Conservation (phyloP, 2,797 vertebrate genomes). For the Silurus aristotelis region DNA sequence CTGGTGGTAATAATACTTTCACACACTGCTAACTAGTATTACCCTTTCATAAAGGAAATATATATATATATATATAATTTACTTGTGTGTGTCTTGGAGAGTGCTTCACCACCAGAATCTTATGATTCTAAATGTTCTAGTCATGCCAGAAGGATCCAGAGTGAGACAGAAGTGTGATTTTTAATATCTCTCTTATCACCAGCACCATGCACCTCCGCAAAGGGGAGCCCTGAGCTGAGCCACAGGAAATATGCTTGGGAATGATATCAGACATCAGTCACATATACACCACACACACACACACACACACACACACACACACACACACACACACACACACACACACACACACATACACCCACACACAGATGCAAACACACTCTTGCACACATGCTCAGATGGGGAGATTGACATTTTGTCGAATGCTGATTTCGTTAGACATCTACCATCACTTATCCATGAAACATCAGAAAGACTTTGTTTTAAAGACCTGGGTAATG, state of each 20-base stretch:
- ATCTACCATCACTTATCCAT: not conserved
- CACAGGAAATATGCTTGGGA: constrained; percentile 50
- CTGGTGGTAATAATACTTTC: constrained; percentile 21
- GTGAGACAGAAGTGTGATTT: constrained; percentile 35
- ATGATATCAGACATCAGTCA: constrained; percentile 44
- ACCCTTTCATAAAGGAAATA: not conserved
- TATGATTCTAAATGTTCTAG: constrained; percentile 40
- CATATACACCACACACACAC: not conserved
- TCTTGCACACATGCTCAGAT: constrained; percentile 31
- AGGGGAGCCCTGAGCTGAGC: constrained; percentile 7
- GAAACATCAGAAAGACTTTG: not conserved
- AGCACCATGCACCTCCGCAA: constrained; percentile 9
- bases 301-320: constrained; percentile 9
- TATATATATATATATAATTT: not conserved
- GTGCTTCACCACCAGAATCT: not conserved
- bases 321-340: too few relatives aligned
- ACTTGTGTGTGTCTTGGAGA: constrained; percentile 9
- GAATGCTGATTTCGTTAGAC: not conserved
- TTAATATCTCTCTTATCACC: constrained; percentile 54
- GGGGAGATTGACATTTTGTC: not conserved
- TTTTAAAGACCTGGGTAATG: not conserved
- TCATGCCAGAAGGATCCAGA: constrained; percentile 10
- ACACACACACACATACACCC: too few relatives aligned
- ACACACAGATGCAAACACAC: not conserved
- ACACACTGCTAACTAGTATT: not conserved